These are phyloP conservation scores for Pithys albifrons DNA, from an alignment of 2,113 vertebrate genomes.

Conservation along the genomic window DNA sequence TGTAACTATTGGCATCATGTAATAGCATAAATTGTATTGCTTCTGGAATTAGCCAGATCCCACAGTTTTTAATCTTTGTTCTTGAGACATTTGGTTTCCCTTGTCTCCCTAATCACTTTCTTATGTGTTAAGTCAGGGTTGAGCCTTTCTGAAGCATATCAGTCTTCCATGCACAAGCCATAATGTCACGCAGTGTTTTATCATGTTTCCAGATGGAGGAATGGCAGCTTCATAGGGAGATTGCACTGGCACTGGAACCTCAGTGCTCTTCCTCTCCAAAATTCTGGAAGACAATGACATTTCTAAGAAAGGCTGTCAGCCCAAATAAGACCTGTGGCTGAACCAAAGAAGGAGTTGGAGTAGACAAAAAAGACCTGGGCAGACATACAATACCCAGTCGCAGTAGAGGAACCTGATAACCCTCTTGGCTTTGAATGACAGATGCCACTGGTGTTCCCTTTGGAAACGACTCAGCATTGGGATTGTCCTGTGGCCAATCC, in stretches of 20 bases:
- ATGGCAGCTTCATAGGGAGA: not conserved
- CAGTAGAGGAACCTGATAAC: not conserved
- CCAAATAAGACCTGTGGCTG: not conserved
- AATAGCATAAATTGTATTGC: not conserved
- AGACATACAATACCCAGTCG: not conserved
- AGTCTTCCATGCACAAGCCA: not conserved
- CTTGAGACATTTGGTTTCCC: not conserved
- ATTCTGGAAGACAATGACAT: not conserved
- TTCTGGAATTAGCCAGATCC: not conserved
- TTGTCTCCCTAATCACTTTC: not conserved
- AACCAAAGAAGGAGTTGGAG: not conserved
- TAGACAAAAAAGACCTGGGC: not conserved
- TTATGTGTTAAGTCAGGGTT: not conserved
- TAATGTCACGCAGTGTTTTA: not conserved
- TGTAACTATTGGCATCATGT: not conserved
- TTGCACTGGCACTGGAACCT: rapidly evolving
- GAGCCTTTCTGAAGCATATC: not conserved
- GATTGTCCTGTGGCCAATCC: rapidly evolving
- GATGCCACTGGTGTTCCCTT: not conserved
- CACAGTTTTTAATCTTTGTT: not conserved
- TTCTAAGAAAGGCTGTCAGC: not conserved
- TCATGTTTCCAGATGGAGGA: not conserved
- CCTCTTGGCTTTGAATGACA: not conserved
- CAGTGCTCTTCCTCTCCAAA: not conserved
- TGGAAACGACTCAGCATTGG: not conserved